Evolutionary conservation across 2,797 vertebrate species (phyloP), one percentile per base, ranked within the genome.

Genomic region (Oreochromis grahami): DNA sequence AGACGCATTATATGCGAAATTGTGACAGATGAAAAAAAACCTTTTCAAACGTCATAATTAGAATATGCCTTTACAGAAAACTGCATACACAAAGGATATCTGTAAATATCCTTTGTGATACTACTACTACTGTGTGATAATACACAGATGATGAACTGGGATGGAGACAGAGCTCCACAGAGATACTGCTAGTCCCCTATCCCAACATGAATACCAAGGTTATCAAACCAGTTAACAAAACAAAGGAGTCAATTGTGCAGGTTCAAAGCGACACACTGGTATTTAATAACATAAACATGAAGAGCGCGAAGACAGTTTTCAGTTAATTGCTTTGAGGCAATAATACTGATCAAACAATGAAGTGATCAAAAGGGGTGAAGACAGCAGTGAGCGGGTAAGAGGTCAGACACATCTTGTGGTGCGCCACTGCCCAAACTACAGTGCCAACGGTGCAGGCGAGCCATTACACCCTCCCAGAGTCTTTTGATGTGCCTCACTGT

Each of bases 281-380:
- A 90, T 96, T 95, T 94, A 90, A 94, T 95, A 92, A 94, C 92
- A 87, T 84, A 77, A 84, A 81, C 78, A 86, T 51, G 24, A 15
- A 81, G 34, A 34, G 77, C 87, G 78, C 74, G 82, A 81, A 76
- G 63, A 84, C 89, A 29, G 53, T 84, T 95, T 94, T 92, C 93
- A 93, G 92, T 91, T 94, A 91, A 95, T 89, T 93, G 91, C 91
- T 95, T 90, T 92, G 90, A 94, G 92, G 90, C 89, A 93, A 90
- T 93, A 92, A 93, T 89, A 89, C 87, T 92, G 90, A 94, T 95
- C 94, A 94, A 91, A 95, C 68, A 21, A 81, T 68, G 80, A 72
- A 72, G 63, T 81, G 94, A 95, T 95, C 95, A 94, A 94, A 88
- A 87, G 91, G 82, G 90, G 86, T 82, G 88, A 87, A 81, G 94